These are phyloP conservation scores for Mystacides longicornis DNA, from an alignment of 2,888 invertebrate genomes.

Conservation along the genomic window DNA sequence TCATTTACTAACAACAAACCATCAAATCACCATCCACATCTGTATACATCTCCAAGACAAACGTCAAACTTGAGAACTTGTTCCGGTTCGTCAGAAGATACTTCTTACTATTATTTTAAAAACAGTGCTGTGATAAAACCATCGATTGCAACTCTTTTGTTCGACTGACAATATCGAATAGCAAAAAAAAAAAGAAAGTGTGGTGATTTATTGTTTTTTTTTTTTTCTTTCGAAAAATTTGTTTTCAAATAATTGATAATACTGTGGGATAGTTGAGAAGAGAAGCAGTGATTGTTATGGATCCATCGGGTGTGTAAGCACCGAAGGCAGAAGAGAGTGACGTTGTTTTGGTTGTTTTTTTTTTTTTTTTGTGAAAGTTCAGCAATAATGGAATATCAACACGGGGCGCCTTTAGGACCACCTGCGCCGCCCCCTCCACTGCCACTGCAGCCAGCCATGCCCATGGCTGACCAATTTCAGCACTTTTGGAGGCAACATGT, in stretches of 20 bases:
- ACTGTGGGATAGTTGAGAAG: neutral
- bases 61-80: conserved; percentile 2
- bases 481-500: conserved; percentile 76
- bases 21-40: neutral
- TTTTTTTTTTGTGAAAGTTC: neutral
- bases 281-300: neutral
- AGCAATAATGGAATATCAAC: conserved; percentile 44
- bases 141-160: too few relatives aligned
- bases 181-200: too few relatives aligned
- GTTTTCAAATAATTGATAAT: too few relatives aligned
- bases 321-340: conserved; percentile 5
- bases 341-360: neutral
- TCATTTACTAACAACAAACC: neutral
- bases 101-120: too few relatives aligned
- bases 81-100: neutral
- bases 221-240: too few relatives aligned
- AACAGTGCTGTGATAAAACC: neutral
- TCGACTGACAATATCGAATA: too few relatives aligned
- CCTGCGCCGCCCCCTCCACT: conserved; percentile 59
- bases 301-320: neutral
- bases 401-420: conserved; percentile 47
- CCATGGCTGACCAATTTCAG: conserved; percentile 64
- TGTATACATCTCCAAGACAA: neutral
- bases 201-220: too few relatives aligned
- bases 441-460: conserved; percentile 54